A percentile compares a stretch with the other conserved stretches of the same genome.
phyloP scores from a whole-genome alignment of 2,113 vertebrate species.

The Sitta europaea region DNA sequence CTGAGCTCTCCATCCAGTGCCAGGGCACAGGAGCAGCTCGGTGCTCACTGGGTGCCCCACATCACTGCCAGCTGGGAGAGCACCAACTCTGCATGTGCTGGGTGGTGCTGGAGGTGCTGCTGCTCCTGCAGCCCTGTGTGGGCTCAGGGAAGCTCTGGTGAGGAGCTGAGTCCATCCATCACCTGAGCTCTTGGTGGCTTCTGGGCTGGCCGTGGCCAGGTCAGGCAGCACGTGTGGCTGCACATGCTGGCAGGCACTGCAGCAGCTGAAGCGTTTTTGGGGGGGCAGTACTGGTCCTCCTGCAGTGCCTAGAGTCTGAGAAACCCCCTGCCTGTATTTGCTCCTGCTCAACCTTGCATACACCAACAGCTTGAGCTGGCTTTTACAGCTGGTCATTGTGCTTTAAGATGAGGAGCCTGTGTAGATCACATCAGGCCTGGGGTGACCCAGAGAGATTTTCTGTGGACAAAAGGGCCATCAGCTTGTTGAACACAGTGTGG shows the following conservation, averaged over 20 bases:
- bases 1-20: background rate
- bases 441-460: background rate
- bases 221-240: background rate
- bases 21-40: fast-evolving
- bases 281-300: background rate
- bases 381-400: background rate
- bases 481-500: background rate
- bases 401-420: background rate
- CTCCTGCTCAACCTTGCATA: background rate
- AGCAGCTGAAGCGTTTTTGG: fast-evolving
- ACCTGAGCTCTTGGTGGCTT: background rate
- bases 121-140: background rate
- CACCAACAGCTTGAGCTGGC: background rate
- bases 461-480: background rate
- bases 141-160: background rate
- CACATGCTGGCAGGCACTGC: background rate
- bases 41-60: fast-evolving
- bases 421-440: background rate
- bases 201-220: background rate
- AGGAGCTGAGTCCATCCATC: background rate
- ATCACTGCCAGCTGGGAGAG: background rate
- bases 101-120: background rate
- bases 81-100: fast-evolving
- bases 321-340: background rate
- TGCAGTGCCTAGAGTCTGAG: background rate